Evolutionary conservation across 2,888 invertebrate species (phyloP).

Genomic region (Notocelia uddmanniana): DNA sequence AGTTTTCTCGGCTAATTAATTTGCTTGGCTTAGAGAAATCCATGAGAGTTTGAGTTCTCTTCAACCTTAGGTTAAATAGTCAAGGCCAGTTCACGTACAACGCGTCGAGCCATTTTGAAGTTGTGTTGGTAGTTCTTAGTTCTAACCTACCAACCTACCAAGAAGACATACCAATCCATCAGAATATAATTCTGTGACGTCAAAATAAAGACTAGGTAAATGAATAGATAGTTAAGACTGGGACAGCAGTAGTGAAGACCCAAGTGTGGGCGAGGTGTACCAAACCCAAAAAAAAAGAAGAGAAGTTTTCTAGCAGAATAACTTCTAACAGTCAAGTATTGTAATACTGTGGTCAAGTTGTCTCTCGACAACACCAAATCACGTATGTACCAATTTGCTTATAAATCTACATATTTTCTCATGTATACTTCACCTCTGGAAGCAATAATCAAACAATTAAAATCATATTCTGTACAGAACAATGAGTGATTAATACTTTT

Average conservation of each 20-base stretch:
- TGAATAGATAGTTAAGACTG: too few species aligned
- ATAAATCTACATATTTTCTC: not conserved
- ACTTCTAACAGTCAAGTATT: too few species aligned
- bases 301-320: too few species aligned
- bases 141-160: not conserved
- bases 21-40: slow-evolving; percentile 74
- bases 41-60: slow-evolving; percentile 58
- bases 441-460: not conserved
- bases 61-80: slow-evolving; percentile 28
- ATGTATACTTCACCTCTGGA: not conserved
- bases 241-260: too few species aligned
- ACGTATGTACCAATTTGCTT: too few species aligned
- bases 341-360: too few species aligned
- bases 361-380: too few species aligned
- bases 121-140: not conserved
- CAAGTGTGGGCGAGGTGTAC: too few species aligned
- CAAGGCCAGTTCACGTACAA: slow-evolving; percentile 39
- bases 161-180: not conserved
- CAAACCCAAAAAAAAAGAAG: too few species aligned
- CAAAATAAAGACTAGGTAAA: too few species aligned
- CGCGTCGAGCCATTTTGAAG: not conserved
- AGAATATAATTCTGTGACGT: not conserved
- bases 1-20: slow-evolving; percentile 71
- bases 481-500: not conserved
- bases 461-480: not conserved